Evolutionary conservation across 2,888 invertebrate species (phyloP).

Genomic region (Tenthredo mesomela): DNA sequence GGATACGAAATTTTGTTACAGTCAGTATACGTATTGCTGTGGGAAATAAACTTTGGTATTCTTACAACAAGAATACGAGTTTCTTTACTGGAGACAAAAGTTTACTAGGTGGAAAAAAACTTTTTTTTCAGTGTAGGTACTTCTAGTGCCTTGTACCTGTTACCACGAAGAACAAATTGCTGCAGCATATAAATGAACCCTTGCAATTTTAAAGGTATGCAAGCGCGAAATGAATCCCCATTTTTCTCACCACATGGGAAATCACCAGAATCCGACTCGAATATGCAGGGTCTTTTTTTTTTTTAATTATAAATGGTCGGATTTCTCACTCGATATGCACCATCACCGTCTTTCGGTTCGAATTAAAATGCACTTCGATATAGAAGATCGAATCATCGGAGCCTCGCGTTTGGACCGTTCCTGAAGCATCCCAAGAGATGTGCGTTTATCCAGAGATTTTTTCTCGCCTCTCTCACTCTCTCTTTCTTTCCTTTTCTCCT

Average conservation of each 20-base stretch:
- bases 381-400: not conserved
- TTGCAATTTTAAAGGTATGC: slow-evolving; percentile 6
- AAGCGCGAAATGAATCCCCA: not conserved
- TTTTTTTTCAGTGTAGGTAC: no score
- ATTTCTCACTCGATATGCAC: not conserved
- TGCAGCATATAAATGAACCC: not conserved
- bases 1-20: no score
- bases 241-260: slow-evolving; percentile 16
- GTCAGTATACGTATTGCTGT: no score
- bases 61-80: no score
- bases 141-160: not conserved
- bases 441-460: slow-evolving; percentile 38
- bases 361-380: slow-evolving; percentile 18
- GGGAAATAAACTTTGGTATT: no score
- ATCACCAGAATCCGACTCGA: not conserved
- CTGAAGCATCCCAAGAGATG: slow-evolving; percentile 15
- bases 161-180: not conserved
- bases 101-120: no score
- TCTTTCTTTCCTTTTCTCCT: no score
- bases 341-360: not conserved
- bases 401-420: not conserved
- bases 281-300: not conserved
- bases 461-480: not conserved
- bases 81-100: no score
- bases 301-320: not conserved